These are phyloP conservation scores for Elephas maximus DNA, from an alignment of 2,113 vertebrate genomes.

Conservation along the genomic window DNA sequence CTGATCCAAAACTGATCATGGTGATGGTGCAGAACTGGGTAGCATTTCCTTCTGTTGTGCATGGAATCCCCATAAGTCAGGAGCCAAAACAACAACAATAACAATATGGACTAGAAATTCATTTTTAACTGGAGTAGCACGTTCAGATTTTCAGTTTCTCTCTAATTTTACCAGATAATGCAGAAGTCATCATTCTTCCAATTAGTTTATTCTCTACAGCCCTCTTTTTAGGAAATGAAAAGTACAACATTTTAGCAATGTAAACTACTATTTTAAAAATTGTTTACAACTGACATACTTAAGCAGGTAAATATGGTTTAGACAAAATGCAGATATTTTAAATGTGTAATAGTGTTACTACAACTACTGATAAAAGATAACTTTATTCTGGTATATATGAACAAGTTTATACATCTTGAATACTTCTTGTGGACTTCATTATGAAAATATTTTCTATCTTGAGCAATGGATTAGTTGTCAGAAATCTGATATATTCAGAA, in stretches of 20 bases:
- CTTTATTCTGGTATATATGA: conserved; percentile 64
- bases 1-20: not conserved
- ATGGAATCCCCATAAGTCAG: not conserved
- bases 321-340: not conserved
- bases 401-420: conserved; percentile 73
- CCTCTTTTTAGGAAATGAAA: conserved; percentile 6
- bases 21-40: not conserved
- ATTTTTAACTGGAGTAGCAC: not conserved
- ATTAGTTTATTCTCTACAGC: not conserved
- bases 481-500: conserved; percentile 83
- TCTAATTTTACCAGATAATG: not conserved
- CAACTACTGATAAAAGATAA: conserved; percentile 63
- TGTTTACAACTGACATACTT: not conserved
- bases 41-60: not conserved
- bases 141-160: not conserved
- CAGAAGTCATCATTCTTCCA: not conserved
- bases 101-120: not conserved
- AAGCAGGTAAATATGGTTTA: not conserved
- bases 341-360: not conserved
- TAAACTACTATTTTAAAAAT: conserved; percentile 9
- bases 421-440: conserved; percentile 75
- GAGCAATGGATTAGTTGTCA: conserved; percentile 77
- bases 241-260: conserved; percentile 3
- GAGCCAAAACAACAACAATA: too few relatives aligned
- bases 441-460: conserved; percentile 82